phyloP scores from a whole-genome alignment of 2,888 invertebrate species.

The Eupithecia pulchellata region DNA sequence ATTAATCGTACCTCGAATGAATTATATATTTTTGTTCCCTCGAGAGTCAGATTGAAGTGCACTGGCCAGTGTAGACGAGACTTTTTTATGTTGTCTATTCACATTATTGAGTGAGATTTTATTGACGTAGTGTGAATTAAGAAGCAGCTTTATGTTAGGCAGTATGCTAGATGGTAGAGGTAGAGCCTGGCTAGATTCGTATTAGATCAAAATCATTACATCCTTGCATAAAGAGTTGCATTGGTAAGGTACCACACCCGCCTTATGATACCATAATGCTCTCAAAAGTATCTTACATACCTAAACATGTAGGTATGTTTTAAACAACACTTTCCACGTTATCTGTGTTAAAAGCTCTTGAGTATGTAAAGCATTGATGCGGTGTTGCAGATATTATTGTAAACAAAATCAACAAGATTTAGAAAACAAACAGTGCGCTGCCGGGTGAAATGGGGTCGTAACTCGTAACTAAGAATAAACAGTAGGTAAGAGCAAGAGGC shows the following conservation, averaged over 20 bases:
- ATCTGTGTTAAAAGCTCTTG: constrained; percentile 32
- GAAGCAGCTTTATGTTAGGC: background rate
- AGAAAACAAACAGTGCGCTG: constrained; percentile 58
- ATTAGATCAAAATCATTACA: background rate
- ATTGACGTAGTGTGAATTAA: background rate
- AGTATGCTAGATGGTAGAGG: background rate
- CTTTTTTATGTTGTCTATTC: constrained; percentile 31
- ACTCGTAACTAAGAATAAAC: constrained; percentile 71
- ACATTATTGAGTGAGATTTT: constrained; percentile 3
- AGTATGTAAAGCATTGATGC: constrained; percentile 34
- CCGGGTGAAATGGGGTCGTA: constrained; percentile 62
- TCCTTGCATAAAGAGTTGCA: background rate
- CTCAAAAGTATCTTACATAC: constrained; percentile 19
- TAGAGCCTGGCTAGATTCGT: background rate
- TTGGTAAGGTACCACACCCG: background rate
- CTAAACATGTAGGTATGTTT: constrained; percentile 27
- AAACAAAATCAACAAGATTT: constrained; percentile 58
- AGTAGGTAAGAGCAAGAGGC: constrained; percentile 56
- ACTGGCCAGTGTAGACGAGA: constrained; percentile 34
- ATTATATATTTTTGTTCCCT: constrained; percentile 51
- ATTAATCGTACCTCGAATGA: constrained; percentile 62
- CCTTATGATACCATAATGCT: constrained; percentile 4
- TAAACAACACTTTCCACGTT: background rate
- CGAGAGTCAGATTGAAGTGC: constrained; percentile 45
- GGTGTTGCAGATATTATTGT: constrained; percentile 47